These are phyloP conservation scores for Mesembrinibis cayennensis DNA, from an alignment of 2,113 vertebrate species.

Conservation along the genomic window DNA sequence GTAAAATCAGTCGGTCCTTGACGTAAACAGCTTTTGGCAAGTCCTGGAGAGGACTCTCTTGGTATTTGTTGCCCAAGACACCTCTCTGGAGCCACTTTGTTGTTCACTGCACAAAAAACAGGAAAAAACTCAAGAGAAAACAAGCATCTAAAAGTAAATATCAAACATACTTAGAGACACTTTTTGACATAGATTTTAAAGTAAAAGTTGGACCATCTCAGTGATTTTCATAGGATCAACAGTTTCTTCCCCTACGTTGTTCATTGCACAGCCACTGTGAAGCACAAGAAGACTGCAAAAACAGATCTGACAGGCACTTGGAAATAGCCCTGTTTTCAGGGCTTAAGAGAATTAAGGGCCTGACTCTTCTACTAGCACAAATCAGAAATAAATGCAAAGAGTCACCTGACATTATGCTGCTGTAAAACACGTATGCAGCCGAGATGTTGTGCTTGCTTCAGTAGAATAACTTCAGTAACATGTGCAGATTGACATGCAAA, in stretches of 20 bases:
- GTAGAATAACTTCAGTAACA: conserved; percentile 48
- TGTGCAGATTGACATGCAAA: conserved; percentile 63
- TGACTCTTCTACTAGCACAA: conserved; percentile 1
- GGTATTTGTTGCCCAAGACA: neutral
- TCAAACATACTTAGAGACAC: neutral
- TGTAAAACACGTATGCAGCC: neutral
- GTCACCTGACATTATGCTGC: neutral
- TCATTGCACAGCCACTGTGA: neutral
- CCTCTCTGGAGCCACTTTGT: neutral
- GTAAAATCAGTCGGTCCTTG: neutral
- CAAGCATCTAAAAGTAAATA: neutral
- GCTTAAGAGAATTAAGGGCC: conserved; percentile 27
- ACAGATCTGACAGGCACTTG: neutral
- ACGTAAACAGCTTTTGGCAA: neutral
- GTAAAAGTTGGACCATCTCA: neutral
- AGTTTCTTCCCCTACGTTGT: neutral
- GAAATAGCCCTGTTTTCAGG: neutral
- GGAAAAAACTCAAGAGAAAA: neutral
- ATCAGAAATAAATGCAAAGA: conserved; percentile 13
- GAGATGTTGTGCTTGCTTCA: neutral
- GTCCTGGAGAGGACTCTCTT: neutral
- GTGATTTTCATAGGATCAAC: neutral
- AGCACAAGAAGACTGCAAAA: neutral
- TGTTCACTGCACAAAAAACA: neutral
- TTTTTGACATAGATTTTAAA: neutral